Evolutionary conservation across 2,888 invertebrate species (phyloP), one percentile per base, ranked within the genome.

Genomic region (Subacronicta megacephala): DNA sequence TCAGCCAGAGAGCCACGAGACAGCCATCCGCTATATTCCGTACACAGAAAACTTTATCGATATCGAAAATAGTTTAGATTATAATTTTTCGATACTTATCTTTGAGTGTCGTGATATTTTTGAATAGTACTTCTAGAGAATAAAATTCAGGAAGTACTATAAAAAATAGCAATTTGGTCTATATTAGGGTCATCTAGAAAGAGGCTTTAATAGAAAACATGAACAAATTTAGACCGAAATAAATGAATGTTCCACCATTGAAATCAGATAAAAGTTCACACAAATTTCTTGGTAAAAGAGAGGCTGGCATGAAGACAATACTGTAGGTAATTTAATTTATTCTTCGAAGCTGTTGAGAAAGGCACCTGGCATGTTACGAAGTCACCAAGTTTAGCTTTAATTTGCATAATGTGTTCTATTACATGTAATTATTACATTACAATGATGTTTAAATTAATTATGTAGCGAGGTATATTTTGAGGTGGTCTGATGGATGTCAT

Each of bases 321-420:
- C 63, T 50, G 44, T 74, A n/a, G n/a, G n/a, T n/a, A 66, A 70
- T 74, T 73, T 72, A 77, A 79, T 79, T 58, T 75, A 80, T 76
- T 69, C 70, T 49, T 62, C 60, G 59, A 57, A 55, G 18, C 47
- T 62, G 62, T 79, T 74, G 62, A 67, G 72, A 78, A 77, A 77
- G 69, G 47, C 55, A 67, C 62, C 68, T 66, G 57, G 50, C 44
- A 59, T 64, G 49, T 79, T 73, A 65, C 66, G 67, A 62, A 70
- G 65, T 65, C 62, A 59, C 52, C 62, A 66, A 60, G 52, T 70
- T 67, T 63, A 67, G 58, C 52, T 59, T 46, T 29, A 40, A 72
- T 71, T 76, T 61, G 26, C 74, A 72, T 71, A 71, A 72, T 65
- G 49, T 55, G 41, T 63, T 56, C 41, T 56, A 58, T 62, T 51